These are phyloP conservation scores for Theodoxus fluviatilis DNA, from an alignment of 2,888 invertebrate genomes.

Conservation along the genomic window DNA sequence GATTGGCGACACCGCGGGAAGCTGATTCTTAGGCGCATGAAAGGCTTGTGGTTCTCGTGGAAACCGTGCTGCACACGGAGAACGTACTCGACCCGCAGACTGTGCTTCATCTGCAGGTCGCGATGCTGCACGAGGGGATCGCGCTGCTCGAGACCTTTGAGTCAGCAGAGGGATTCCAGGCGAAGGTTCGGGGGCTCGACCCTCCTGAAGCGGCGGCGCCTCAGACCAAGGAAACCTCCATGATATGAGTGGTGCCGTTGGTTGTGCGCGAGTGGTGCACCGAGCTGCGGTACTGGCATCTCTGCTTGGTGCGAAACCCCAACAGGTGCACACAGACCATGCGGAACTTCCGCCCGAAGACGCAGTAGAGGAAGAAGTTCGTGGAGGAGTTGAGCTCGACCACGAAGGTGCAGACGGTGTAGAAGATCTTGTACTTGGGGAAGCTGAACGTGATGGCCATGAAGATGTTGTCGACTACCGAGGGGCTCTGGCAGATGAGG, in stretches of 20 bases:
- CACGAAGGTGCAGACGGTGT: slow-evolving; percentile 42
- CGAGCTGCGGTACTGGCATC: slow-evolving; percentile 35
- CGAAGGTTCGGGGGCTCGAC: too few species aligned
- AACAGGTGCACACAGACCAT: slow-evolving; percentile 39
- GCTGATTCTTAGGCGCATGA: too few species aligned
- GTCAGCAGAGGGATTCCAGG: too few species aligned
- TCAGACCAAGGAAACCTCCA: slow-evolving; percentile 37
- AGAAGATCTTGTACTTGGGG: slow-evolving; percentile 30
- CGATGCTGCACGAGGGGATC: too few species aligned
- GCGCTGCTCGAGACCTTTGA: too few species aligned
- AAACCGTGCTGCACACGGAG: too few species aligned
- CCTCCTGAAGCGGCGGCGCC: too few species aligned
- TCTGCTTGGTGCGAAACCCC: slow-evolving; percentile 30
- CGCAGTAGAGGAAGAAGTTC: slow-evolving; percentile 55
- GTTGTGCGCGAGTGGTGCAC: slow-evolving; percentile 27
- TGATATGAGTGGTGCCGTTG: slow-evolving; percentile 28
- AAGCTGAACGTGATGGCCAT: slow-evolving; percentile 38
- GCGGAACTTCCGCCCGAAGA: slow-evolving; percentile 56
- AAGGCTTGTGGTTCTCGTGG: too few species aligned
- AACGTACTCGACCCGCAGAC: too few species aligned
- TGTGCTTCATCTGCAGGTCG: too few species aligned
- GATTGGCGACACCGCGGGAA: too few species aligned
- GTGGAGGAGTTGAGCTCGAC: slow-evolving; percentile 51
- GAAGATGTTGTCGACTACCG: slow-evolving; percentile 60
- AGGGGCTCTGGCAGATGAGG: slow-evolving; percentile 80